Base-by-base conservation (phyloP, 2,797 vertebrate genomes). In the Sebastes jordani region DNA sequence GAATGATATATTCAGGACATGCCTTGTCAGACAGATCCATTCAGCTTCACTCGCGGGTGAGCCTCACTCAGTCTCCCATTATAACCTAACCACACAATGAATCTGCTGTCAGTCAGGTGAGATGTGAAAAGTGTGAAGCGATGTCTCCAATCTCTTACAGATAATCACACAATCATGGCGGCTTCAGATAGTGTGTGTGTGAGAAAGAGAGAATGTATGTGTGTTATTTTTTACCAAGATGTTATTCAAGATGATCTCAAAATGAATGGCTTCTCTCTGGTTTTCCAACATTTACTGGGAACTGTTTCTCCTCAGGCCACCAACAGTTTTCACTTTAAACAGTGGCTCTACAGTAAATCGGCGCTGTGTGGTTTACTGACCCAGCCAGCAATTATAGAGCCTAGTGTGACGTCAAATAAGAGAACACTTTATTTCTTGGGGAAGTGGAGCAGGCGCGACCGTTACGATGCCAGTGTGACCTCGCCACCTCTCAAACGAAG, bases 401-500 rank as follows among this genome's bases (percentile, higher is more conserved):
- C 13, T 4, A 5, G 18, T 27, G 56, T 74, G 56, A 79, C 25
- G 30, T 87, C 79, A 65, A 69, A 66, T 36, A 11, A 30, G 62
- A 52, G 56, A 84, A 83, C 67, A 77, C 27, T 82, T 83, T 71
- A 77, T 80, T 85, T 83, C 79, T 80, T 8, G 36, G 61, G 23
- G 81, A 85, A 82, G 86, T 81, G 49, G 74, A 77, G 76, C 68
- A 49, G 74, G 55, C 71, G 11, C 10, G 1, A 42, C 52, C 61
- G 76, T 67, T 60, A 22, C 11, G 42, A 74, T 72, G 66, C 71
- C 76, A 42, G 83, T 49, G 80, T 88, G 86, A 92, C 85, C 87
- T 84, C 68, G 46, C 76, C 82, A 87, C 78, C 82, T 89, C 70
- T 91, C 77, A 87, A 88, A 93, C 71, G 63, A 90, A 91, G 77